Conservation (phyloP, 2,888 invertebrate species). For the Lathronympha strigana region DNA sequence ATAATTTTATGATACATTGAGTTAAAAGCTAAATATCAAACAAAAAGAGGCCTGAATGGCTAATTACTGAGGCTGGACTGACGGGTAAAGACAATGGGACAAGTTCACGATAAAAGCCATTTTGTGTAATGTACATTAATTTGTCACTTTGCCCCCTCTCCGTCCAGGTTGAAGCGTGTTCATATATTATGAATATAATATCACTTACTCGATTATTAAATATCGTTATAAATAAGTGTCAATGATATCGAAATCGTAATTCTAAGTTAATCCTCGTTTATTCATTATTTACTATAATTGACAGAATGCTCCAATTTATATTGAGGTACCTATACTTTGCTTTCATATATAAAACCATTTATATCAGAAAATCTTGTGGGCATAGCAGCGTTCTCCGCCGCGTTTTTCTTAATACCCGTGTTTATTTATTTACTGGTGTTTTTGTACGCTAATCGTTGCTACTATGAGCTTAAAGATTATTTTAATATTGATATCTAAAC, state of each 20-base stretch:
- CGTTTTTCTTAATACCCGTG: background rate
- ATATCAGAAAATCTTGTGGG: background rate
- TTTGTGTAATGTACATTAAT: constrained; percentile 52
- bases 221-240: constrained; percentile 58
- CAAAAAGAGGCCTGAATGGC: constrained; percentile 12
- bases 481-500: constrained; percentile 57
- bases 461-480: constrained; percentile 65
- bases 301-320: background rate
- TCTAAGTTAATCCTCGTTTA: constrained; percentile 19
- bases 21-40: constrained; percentile 11
- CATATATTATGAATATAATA: constrained; percentile 64
- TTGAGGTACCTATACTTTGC: background rate
- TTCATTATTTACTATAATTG: background rate
- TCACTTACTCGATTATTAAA: constrained; percentile 57
- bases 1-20: background rate
- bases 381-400: constrained; percentile 1
- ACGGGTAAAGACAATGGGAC: constrained; percentile 43
- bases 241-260: constrained; percentile 46
- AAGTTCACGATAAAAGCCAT: constrained; percentile 43
- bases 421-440: constrained; percentile 6
- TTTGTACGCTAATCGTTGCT: constrained; percentile 55
- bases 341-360: background rate
- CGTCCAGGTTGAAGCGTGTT: constrained; percentile 80
- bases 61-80: background rate
- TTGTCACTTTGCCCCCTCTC: constrained; percentile 72